Conservation (phyloP, 2,888 invertebrate genomes). For the Epicampocera succincta region DNA sequence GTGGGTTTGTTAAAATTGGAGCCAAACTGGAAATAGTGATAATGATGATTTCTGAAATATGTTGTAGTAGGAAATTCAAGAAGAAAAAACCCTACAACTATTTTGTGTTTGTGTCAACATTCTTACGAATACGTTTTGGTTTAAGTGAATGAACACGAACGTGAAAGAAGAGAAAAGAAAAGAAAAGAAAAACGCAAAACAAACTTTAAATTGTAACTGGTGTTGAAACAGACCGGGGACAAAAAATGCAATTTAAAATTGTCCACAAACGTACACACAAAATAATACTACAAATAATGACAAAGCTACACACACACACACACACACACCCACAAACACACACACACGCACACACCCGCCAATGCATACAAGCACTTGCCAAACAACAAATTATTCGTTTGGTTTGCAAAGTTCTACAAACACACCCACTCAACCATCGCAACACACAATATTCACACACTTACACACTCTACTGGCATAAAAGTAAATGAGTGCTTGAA, state of each 20-base stretch:
- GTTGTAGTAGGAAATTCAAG: conserved; percentile 7
- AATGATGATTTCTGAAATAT: conserved; percentile 64
- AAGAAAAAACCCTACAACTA: conserved; percentile 7
- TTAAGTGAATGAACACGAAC: conserved; percentile 39
- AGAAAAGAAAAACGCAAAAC: not conserved
- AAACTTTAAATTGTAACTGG: conserved; percentile 24
- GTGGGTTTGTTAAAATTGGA: conserved; percentile 61
- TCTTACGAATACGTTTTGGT: conserved; percentile 20
- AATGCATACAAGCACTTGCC: not conserved
- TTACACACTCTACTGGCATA: not conserved
- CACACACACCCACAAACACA: not conserved
- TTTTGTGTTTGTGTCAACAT: conserved; percentile 30
- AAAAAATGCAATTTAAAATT: conserved; percentile 64
- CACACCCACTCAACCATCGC: not conserved
- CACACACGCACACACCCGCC: not conserved
- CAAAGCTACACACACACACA: not conserved
- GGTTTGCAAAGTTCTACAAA: conserved; percentile 16
- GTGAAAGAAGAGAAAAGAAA: not conserved
- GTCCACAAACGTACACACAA: conserved; percentile 52
- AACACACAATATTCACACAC: not conserved
- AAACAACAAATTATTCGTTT: conserved; percentile 38
- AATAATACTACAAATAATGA: conserved; percentile 49
- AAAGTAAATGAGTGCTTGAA: conserved; percentile 63
- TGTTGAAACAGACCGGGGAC: conserved; percentile 36
- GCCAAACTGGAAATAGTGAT: conserved; percentile 67